Percentiles rank a stretch among this genome's conserved stretches.
Conservation (phyloP, 2,888 invertebrate genomes). For the Brachycybe producta region DNA sequence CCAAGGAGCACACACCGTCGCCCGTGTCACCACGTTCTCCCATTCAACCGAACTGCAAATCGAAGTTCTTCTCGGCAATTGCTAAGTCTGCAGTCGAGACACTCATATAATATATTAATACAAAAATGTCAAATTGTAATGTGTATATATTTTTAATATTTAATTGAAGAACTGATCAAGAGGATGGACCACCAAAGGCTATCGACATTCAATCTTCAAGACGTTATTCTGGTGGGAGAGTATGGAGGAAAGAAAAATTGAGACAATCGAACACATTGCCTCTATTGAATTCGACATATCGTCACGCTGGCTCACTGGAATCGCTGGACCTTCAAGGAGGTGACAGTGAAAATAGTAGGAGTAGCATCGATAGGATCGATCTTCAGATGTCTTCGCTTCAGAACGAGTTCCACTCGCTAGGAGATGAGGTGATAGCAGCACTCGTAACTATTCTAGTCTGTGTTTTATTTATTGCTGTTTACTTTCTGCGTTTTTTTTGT, state of each 20-base stretch:
- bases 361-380: slow-evolving; percentile 57
- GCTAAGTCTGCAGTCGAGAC: slow-evolving; percentile 9
- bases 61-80: slow-evolving; percentile 20
- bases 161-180: slow-evolving; percentile 18
- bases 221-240: slow-evolving; percentile 30
- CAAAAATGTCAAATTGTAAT: neutral
- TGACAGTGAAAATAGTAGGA: slow-evolving; percentile 20
- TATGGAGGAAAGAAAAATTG: slow-evolving; percentile 13
- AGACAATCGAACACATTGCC: slow-evolving; percentile 9
- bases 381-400: slow-evolving; percentile 68
- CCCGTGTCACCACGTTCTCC: slow-evolving; percentile 23
- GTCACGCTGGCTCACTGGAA: slow-evolving; percentile 20
- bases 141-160: neutral
- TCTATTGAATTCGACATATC: slow-evolving; percentile 9
- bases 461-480: slow-evolving; percentile 9
- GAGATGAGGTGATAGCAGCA: slow-evolving; percentile 67
- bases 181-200: slow-evolving; percentile 4
- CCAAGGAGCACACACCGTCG: slow-evolving; percentile 30
- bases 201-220: slow-evolving; percentile 24
- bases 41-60: slow-evolving; percentile 2
- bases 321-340: slow-evolving; percentile 19
- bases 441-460: slow-evolving; percentile 21
- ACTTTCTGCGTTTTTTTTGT: neutral
- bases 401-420: slow-evolving; percentile 71
- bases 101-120: neutral